Evolutionary conservation across 2,888 invertebrate species (phyloP), one percentile per base, ranked within the genome.

Genomic region (Miltochrista miniata): DNA sequence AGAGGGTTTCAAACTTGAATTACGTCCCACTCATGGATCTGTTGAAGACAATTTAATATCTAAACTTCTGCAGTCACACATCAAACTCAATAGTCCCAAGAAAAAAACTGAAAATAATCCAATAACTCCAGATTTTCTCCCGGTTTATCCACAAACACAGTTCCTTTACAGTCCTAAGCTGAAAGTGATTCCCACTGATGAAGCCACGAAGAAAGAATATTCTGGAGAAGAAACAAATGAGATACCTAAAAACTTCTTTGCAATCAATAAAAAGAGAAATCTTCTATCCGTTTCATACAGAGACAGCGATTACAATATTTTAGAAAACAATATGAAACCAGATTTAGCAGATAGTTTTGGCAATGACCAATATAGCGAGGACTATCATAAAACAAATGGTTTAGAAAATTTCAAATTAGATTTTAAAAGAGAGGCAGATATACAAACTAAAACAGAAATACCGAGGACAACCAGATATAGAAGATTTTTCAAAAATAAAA

Each of bases 1-100:
- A 39, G 49, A 49, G 13, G 49, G 44, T 31, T 34, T 50, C 12
- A 40, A 41, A 37, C n/a, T 49, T 5, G 40, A 40, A 31, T 3
- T 50, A 14, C 12, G 30, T 0, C 50, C 45, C 0, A 30, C 36
- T 7, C 7, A 33, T 8, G 38, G n/a, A 15, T 2, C 13, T 18
- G n/a, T 12, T 38, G 33, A 38, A 12, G 44, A 39, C 11, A 29
- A 7, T 14, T 1, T 39, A 11, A 29, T 49, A 1, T n/a, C 33
- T 0, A 38, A 39, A 14, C 7, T 49, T 13, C 10, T 49, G 3
- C 15, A 48, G 18, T 14, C 48, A 5, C 48, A 43, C 33, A 31
- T 48, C 11, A 48, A 37, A 43, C 8, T 48, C 3, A 33, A 43
- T 4, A 13, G 7, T 7, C 24, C 34, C 10, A 41, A 35, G 2